Conservation (phyloP, 2,113 vertebrate species). For the Anoplopoma fimbria region DNA sequence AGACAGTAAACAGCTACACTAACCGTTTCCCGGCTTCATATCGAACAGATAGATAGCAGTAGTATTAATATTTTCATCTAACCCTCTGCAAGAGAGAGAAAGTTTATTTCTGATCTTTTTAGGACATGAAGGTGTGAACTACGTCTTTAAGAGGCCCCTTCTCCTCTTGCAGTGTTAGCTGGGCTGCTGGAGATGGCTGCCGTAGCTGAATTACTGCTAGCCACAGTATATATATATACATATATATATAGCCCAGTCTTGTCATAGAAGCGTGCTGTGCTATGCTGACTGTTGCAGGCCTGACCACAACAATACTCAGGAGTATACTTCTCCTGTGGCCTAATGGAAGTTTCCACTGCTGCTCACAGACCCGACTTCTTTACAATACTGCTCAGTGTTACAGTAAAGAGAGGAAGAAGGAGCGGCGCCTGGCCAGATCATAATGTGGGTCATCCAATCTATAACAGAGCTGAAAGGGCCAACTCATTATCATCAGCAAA, state of each 20-base stretch:
- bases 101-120: neutral
- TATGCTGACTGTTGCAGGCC: slow-evolving; percentile 56
- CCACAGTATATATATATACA: slow-evolving; percentile 52
- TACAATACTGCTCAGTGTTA: slow-evolving; percentile 45
- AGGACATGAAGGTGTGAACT: neutral
- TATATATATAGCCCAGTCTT: slow-evolving; percentile 51
- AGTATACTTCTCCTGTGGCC: slow-evolving; percentile 51
- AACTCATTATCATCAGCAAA: slow-evolving; percentile 57
- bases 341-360: slow-evolving; percentile 73
- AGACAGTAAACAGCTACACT: neutral
- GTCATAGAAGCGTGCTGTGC: slow-evolving; percentile 57
- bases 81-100: neutral
- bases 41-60: neutral
- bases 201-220: slow-evolving; percentile 43
- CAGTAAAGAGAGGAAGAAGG: slow-evolving; percentile 41
- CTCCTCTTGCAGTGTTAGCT: slow-evolving; percentile 5
- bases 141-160: slow-evolving; percentile 42
- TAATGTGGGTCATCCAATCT: slow-evolving; percentile 69
- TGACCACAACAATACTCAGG: slow-evolving; percentile 67
- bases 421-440: slow-evolving; percentile 31
- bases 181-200: slow-evolving; percentile 38
- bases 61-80: neutral
- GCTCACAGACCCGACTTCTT: slow-evolving; percentile 47
- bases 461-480: slow-evolving; percentile 58
- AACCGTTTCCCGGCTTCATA: neutral